phyloP scores from a whole-genome alignment of 2,888 invertebrate genomes.

The Odontothrips loti region DNA sequence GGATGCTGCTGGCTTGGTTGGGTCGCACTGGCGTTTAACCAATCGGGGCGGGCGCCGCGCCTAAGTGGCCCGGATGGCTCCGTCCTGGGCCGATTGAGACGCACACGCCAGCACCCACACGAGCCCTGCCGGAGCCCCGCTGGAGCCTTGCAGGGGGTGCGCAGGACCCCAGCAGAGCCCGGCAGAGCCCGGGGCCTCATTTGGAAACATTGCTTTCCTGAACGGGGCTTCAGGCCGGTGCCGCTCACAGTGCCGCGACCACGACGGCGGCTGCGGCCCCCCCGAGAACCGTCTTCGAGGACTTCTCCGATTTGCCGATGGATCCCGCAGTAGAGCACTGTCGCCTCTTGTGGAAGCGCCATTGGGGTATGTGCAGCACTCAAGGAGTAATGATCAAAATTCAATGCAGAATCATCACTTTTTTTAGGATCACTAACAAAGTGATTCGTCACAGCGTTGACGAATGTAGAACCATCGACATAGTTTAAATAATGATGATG shows the following conservation, averaged over 20 bases:
- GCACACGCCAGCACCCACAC: not conserved
- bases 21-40: not conserved
- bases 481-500: too few relatives aligned
- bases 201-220: constrained; percentile 20
- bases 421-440: too few relatives aligned
- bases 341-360: too few relatives aligned
- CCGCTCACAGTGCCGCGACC: not conserved
- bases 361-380: too few relatives aligned
- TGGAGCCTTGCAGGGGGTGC: not conserved
- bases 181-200: not conserved
- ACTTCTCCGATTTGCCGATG: not conserved
- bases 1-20: not conserved
- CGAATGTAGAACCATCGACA: too few relatives aligned
- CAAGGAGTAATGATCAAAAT: too few relatives aligned
- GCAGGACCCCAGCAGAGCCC: not conserved
- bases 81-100: not conserved
- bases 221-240: not conserved
- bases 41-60: not conserved
- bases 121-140: not conserved
- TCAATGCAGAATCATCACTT: too few relatives aligned
- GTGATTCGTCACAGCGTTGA: too few relatives aligned
- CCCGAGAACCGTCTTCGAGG: not conserved
- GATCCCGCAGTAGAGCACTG: too few relatives aligned
- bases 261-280: not conserved
- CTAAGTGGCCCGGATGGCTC: not conserved